Percentiles rank a stretch among this genome's conserved stretches.
Evolutionary conservation across 1,140 invertebrate genomes (phyloP).

Genomic region (Acromyrmex echinatior): DNA sequence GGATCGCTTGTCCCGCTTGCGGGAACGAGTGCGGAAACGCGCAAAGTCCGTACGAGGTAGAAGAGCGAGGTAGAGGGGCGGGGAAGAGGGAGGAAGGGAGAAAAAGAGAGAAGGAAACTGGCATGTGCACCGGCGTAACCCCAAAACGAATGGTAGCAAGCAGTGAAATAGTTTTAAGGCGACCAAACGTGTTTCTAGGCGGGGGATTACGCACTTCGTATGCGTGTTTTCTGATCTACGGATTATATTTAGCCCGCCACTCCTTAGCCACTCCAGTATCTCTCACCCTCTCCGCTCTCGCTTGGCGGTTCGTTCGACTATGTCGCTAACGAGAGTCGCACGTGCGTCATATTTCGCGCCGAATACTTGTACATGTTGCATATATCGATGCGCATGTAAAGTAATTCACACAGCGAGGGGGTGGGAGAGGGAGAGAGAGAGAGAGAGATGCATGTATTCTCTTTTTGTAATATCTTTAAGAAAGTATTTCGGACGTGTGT

Average conservation of each 20-base stretch:
- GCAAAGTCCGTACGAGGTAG: background rate
- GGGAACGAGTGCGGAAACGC: conserved; percentile 57
- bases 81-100: background rate
- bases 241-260: conserved; percentile 77
- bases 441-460: background rate
- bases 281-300: conserved; percentile 24
- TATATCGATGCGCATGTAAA: background rate
- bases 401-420: background rate
- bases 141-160: conserved; percentile 48
- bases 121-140: conserved; percentile 51
- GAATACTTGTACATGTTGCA: background rate
- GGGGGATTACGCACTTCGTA: conserved; percentile 69
- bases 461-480: background rate
- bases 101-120: conserved; percentile 10
- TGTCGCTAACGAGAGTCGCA: conserved; percentile 52
- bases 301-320: background rate
- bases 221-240: conserved; percentile 71
- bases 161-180: conserved; percentile 40
- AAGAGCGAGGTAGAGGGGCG: background rate
- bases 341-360: conserved; percentile 35
- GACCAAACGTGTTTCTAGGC: conserved; percentile 68
- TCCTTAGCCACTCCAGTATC: conserved; percentile 41
- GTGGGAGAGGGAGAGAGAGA: background rate
- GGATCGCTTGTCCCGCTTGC: conserved; percentile 44
- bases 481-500: background rate